These are phyloP conservation scores for Champsocephalus gunnari DNA, from an alignment of 2,797 vertebrate species.

Conservation along the genomic window DNA sequence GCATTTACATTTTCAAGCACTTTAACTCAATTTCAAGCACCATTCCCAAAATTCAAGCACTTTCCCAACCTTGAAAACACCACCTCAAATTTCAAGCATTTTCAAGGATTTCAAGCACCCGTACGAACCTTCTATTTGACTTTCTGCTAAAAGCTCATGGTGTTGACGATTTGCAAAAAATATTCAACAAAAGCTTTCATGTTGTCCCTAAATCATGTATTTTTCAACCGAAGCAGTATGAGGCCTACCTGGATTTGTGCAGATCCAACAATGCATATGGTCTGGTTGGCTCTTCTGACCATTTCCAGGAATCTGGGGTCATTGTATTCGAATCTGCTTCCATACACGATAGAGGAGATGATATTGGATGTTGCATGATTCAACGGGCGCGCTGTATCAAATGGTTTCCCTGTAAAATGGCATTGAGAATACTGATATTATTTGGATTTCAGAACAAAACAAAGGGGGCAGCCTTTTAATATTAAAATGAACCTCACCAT, in stretches of 20 bases:
- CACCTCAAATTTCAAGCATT: no score
- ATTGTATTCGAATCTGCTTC: slow-evolving; percentile 80
- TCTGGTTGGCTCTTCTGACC: slow-evolving; percentile 61
- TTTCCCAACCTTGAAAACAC: no score
- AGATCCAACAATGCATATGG: slow-evolving; percentile 39
- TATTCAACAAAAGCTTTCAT: not conserved
- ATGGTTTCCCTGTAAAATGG: slow-evolving; percentile 57
- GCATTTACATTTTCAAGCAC: no score
- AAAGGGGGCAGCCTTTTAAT: not conserved
- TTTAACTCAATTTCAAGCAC: no score
- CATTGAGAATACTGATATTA: not conserved
- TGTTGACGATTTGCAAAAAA: not conserved
- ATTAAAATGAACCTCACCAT: not conserved
- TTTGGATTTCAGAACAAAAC: not conserved
- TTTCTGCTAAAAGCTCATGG: not conserved
- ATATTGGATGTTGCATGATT: slow-evolving; percentile 79
- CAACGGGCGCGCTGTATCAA: slow-evolving; percentile 44
- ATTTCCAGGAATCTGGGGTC: slow-evolving; percentile 67
- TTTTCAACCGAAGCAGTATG: not conserved
- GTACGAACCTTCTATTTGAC: not conserved
- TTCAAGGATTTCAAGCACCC: no score
- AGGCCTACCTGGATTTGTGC: slow-evolving; percentile 59
- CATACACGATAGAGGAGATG: slow-evolving; percentile 79
- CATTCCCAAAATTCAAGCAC: no score
- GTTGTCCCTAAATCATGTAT: not conserved